phyloP scores from a whole-genome alignment of 2,113 vertebrate genomes.

The Theristicus caerulescens region DNA sequence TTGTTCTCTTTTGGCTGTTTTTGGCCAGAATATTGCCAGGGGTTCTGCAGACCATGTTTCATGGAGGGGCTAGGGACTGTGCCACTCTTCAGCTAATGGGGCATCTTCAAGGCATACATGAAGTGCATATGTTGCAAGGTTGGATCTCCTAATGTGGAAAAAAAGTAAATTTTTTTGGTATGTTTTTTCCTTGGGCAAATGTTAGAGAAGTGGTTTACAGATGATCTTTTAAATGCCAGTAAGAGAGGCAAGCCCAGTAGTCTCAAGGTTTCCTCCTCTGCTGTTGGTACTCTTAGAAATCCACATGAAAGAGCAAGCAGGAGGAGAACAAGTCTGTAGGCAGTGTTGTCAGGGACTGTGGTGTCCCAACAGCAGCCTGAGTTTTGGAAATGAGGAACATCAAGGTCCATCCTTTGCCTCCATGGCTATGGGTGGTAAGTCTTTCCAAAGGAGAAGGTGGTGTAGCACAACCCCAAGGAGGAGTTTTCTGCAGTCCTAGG shows the following conservation, averaged over 20 bases:
- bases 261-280: not conserved
- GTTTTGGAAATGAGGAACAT: not conserved
- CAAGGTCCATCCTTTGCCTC: not conserved
- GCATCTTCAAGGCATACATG: not conserved
- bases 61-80: not conserved
- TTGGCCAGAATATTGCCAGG: not conserved
- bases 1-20: not conserved
- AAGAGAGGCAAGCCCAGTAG: not conserved
- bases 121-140: not conserved
- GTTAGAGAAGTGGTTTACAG: not conserved
- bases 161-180: not conserved
- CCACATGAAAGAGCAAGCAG: not conserved
- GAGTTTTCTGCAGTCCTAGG: not conserved
- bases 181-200: not conserved
- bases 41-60: not conserved
- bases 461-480: not conserved
- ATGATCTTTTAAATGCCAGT: too few relatives aligned
- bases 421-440: not conserved
- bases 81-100: not conserved
- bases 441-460: not conserved
- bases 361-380: not conserved
- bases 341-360: not conserved
- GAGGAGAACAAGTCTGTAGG: not conserved
- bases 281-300: not conserved
- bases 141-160: not conserved